These are phyloP conservation scores for Etia nguti DNA, from an alignment of 2,113 vertebrate genomes.

Conservation along the genomic window DNA sequence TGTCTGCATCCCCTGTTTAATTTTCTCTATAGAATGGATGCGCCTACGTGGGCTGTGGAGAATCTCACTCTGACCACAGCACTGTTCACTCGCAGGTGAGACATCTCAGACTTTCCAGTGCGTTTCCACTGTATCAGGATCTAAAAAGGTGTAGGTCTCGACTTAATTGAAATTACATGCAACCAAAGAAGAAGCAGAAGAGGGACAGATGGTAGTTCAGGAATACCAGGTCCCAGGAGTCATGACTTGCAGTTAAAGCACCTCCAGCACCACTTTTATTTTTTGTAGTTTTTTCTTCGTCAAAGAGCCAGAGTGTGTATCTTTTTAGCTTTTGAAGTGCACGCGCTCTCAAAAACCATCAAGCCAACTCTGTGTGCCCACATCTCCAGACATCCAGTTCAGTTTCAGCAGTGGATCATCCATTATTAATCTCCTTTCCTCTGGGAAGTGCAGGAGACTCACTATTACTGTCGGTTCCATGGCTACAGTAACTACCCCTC, in stretches of 20 bases:
- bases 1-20: background rate
- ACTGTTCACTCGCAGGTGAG: conserved; percentile 96
- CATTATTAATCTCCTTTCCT: conserved; percentile 61
- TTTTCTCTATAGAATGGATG: conserved; percentile 82
- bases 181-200: background rate
- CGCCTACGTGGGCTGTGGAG: conserved; percentile 93
- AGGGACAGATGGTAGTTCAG: background rate
- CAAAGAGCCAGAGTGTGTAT: background rate
- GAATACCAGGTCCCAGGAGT: conserved; percentile 12
- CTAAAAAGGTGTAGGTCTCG: background rate
- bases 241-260: background rate
- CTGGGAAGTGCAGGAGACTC: conserved; percentile 23
- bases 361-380: background rate
- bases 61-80: conserved; percentile 94
- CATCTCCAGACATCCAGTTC: conserved; percentile 24
- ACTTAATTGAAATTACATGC: background rate
- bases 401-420: conserved; percentile 50
- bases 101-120: background rate
- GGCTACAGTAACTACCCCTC: conserved; percentile 38
- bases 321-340: conserved; percentile 12
- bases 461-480: conserved; percentile 13
- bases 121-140: background rate
- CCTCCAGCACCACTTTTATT: conserved; percentile 14
- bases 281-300: background rate
- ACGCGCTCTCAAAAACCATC: conserved; percentile 17